These are phyloP conservation scores for Oncopeltus fasciatus DNA, from an alignment of 1,140 invertebrate species.

Conservation along the genomic window DNA sequence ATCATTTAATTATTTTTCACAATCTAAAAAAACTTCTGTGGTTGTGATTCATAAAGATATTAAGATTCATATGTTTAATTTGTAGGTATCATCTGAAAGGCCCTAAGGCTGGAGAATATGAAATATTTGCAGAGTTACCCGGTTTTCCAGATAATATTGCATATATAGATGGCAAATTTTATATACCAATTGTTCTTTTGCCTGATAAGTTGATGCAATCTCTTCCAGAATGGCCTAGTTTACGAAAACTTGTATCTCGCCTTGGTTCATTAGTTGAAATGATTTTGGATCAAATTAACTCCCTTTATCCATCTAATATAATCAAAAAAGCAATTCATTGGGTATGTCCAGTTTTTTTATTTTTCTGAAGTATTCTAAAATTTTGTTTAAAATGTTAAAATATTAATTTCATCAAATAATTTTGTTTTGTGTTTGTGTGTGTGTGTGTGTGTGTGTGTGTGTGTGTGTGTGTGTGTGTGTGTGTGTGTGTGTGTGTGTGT, in stretches of 20 bases:
- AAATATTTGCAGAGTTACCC: slow-evolving; percentile 63
- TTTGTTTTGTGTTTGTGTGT: too few species aligned
- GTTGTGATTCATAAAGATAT: too few species aligned
- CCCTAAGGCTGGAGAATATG: slow-evolving; percentile 50
- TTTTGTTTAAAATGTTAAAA: too few species aligned
- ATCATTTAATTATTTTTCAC: too few species aligned
- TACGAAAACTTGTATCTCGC: slow-evolving; percentile 44
- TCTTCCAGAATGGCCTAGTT: slow-evolving; percentile 37
- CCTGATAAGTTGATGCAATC: slow-evolving; percentile 28
- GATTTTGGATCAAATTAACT: slow-evolving; percentile 39
- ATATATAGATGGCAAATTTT: slow-evolving; percentile 32
- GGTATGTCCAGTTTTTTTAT: slow-evolving; percentile 35
- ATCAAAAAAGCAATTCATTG: slow-evolving; percentile 36
- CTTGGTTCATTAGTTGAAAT: slow-evolving; percentile 38
- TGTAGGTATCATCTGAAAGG: slow-evolving; percentile 58
- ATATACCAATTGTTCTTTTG: slow-evolving; percentile 25
- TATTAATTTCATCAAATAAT: too few species aligned
- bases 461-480: too few species aligned
- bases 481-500: too few species aligned
- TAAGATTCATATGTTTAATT: slow-evolving; percentile 26
- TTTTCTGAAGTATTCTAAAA: too few species aligned
- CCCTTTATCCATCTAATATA: slow-evolving; percentile 40
- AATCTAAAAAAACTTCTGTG: too few species aligned
- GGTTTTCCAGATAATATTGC: slow-evolving; percentile 48
- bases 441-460: too few species aligned